These are phyloP conservation scores for Apotomis turbidana DNA, from an alignment of 2,888 invertebrate species.

Conservation along the genomic window DNA sequence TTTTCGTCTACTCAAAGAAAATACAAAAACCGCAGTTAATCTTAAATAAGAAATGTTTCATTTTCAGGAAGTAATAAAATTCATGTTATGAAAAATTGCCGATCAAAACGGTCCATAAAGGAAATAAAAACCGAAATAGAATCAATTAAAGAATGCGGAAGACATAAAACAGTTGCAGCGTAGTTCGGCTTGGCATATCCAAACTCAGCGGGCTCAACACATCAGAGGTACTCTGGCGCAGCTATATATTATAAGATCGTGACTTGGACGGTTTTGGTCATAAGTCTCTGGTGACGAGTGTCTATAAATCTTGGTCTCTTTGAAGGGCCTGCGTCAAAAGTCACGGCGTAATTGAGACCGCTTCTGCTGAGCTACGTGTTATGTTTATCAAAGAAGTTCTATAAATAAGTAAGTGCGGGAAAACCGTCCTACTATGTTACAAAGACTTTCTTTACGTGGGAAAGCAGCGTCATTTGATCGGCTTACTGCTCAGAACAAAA, in stretches of 20 bases:
- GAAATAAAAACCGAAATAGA: slow-evolving; percentile 69
- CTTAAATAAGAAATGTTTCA: slow-evolving; percentile 29
- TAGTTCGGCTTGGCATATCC: slow-evolving; percentile 48
- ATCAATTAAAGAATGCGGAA: slow-evolving; percentile 72
- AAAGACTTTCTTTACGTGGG: slow-evolving; percentile 21
- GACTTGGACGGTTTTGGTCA: slow-evolving; percentile 44
- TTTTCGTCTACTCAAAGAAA: no score
- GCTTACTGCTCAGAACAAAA: background rate
- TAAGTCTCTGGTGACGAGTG: slow-evolving; percentile 45
- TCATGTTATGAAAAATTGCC: slow-evolving; percentile 53
- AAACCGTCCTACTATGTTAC: slow-evolving; percentile 29
- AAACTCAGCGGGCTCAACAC: slow-evolving; percentile 55
- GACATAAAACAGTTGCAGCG: slow-evolving; percentile 65
- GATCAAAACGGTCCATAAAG: slow-evolving; percentile 60
- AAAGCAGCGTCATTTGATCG: slow-evolving; percentile 12
- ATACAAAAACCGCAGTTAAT: background rate
- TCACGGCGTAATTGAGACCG: slow-evolving; percentile 51
- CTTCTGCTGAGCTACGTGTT: slow-evolving; percentile 49
- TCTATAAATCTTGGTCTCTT: slow-evolving; percentile 45
- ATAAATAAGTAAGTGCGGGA: slow-evolving; percentile 32
- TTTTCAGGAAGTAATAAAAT: slow-evolving; percentile 62
- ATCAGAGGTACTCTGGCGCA: slow-evolving; percentile 52
- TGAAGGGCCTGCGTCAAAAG: slow-evolving; percentile 41
- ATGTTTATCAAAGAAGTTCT: slow-evolving; percentile 39
- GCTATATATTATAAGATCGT: slow-evolving; percentile 47